Conservation (phyloP, 2,888 invertebrate genomes). For the Drosophila prostipennis region DNA sequence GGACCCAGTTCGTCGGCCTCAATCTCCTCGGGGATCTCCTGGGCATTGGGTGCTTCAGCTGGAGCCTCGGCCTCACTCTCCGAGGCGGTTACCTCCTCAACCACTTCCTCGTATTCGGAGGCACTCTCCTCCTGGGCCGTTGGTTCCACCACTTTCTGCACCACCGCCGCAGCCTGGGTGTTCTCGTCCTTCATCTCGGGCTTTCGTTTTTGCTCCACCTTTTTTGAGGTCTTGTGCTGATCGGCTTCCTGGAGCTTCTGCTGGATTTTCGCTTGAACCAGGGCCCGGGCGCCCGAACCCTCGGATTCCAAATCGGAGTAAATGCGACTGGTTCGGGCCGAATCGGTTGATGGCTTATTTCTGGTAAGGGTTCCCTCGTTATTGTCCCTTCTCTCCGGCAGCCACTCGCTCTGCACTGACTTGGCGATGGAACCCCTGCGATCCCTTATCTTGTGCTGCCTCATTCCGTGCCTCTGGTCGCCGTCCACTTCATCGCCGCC, state of each 20-base stretch:
- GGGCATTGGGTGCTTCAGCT: conserved; percentile 4
- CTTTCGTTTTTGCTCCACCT: conserved; percentile 39
- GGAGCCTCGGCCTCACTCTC: conserved; percentile 53
- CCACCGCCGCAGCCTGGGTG: conserved; percentile 59
- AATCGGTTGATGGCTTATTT: conserved; percentile 48
- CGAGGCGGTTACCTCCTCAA: conserved; percentile 43
- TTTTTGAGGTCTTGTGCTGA: conserved; percentile 52
- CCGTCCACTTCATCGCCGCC: conserved; percentile 75
- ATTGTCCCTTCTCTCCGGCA: conserved; percentile 66
- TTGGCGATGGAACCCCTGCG: conserved; percentile 79
- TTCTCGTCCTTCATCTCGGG: conserved; percentile 65
- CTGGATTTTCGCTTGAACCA: conserved; percentile 84
- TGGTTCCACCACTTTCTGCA: conserved; percentile 41
- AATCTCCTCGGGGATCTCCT: conserved; percentile 35
- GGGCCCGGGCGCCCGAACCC: conserved; percentile 81
- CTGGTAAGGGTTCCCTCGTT: conserved; percentile 51
- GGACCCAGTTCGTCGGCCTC: conserved; percentile 78
- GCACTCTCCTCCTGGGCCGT: conserved; percentile 44
- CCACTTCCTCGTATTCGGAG: conserved; percentile 57
- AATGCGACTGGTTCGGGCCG: conserved; percentile 72
- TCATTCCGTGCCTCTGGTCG: conserved; percentile 50
- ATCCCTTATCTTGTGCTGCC: conserved; percentile 67
- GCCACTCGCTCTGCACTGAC: conserved; percentile 81
- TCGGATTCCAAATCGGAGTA: conserved; percentile 84
- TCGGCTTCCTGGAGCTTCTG: conserved; percentile 81